Evolutionary conservation across 2,888 invertebrate species (phyloP), one percentile per base, ranked within the genome.

Genomic region (Proisotoma minuta): DNA sequence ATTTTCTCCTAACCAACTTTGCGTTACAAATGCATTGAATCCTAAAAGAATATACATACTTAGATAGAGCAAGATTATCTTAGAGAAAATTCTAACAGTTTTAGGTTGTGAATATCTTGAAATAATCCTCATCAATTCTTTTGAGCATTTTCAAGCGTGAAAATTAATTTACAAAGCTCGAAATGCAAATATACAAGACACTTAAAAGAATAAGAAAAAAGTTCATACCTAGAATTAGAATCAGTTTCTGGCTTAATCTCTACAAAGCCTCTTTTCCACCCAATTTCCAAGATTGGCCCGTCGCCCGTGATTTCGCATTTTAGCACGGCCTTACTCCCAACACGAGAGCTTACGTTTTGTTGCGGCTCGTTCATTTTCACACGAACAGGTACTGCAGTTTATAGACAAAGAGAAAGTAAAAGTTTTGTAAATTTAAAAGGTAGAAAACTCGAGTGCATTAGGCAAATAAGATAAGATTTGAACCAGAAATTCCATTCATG

Each of bases 251-350:
- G 62, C 61, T 69, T 69, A 53, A 68, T 63, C 57, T 72, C 71
- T 0, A 50, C 57, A 26, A 65, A 60, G 34, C 68, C 72, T 59
- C 70, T 67, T 39, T 69, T 65, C 74, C 74, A 74, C 8, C 70
- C 66, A 15, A 72, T 61, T 28, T 71, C 70, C 54, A 61, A 39
- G 49, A 74, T 68, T 15, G 74, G 74, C 51, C 60, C 59, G 63
- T 74, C 74, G 10, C 74, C 74, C 29, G 60, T 52, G 27, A 70
- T 66, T 50, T 72, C 71, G 62, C 74, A 74, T 23, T 67, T 63
- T 24, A 74, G 60, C 28, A 66, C 58, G 29, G 73, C 71, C 27
- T 63, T 63, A 15, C 64, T 65, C 22, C 73, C 68, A 20, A 73
- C 69, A 40, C 71, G 66, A 24, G 71, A 60, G 23, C 71, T 73